phyloP scores from a whole-genome alignment of 64 coral and sea anemone genomes.

The Stylophora pistillata region DNA sequence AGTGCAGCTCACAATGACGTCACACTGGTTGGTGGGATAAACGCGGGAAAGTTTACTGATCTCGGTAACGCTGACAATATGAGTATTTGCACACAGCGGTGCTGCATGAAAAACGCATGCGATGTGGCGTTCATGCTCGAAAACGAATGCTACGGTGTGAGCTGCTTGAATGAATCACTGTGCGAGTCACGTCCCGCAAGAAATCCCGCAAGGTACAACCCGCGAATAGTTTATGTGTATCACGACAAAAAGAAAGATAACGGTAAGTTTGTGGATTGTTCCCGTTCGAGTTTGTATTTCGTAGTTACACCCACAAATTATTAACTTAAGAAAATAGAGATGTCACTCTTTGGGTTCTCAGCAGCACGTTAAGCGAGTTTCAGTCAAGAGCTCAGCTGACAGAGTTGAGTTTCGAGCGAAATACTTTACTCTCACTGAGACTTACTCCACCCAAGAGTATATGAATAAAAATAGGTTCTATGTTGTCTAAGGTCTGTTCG shows the following conservation, averaged over 20 bases:
- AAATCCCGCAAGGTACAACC: conserved; percentile 85
- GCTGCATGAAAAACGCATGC: conserved; percentile 78
- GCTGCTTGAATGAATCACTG: conserved; percentile 70
- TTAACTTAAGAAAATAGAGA: too few species aligned
- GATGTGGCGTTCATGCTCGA: conserved; percentile 95
- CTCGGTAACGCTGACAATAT: conserved; percentile 74
- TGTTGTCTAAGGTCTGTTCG: too few species aligned
- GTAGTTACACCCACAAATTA: too few species aligned
- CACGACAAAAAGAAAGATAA: conserved; percentile 56
- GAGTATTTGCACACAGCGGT: conserved; percentile 74
- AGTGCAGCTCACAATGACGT: conserved; percentile 88
- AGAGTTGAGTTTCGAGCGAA: too few species aligned
- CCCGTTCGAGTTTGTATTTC: too few species aligned
- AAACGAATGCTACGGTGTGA: conserved; percentile 89
- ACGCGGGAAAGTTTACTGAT: conserved; percentile 92
- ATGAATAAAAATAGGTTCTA: too few species aligned
- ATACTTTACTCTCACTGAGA: too few species aligned
- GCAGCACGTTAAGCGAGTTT: too few species aligned
- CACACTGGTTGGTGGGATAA: conserved; percentile 91
- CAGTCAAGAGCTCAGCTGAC: too few species aligned
- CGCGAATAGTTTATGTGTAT: conserved; percentile 82
- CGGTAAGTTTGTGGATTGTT: conserved; percentile 22
- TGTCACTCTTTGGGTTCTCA: too few species aligned
- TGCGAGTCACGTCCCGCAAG: conserved; percentile 82
- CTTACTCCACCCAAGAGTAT: too few species aligned